A percentile compares a stretch with the other conserved stretches of the same genome.
Conservation (phyloP, 2,888 invertebrate genomes). For the Miltochrista miniata region DNA sequence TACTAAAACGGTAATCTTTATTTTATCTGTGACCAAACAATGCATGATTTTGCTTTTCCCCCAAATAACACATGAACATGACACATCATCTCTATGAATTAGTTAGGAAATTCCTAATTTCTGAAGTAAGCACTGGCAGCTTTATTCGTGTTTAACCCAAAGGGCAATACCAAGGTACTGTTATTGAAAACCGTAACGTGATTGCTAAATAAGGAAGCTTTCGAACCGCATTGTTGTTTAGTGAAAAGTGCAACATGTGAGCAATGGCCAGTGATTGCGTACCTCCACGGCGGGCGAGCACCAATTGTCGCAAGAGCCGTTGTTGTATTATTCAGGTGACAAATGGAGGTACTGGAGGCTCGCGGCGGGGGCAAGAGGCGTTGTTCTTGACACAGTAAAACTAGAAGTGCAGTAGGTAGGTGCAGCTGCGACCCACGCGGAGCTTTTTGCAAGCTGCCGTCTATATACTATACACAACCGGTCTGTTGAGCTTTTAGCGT, state of each 20-base stretch:
- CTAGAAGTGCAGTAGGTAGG: constrained; percentile 83
- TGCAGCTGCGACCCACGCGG: constrained; percentile 78
- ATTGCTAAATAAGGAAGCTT: constrained; percentile 50
- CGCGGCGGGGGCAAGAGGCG: constrained; percentile 73
- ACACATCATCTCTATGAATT: constrained; percentile 46
- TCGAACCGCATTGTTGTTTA: constrained; percentile 41
- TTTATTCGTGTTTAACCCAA: constrained; percentile 13
- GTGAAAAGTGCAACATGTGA: constrained; percentile 44
- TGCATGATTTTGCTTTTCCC: constrained; percentile 57
- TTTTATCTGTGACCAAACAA: constrained; percentile 66
- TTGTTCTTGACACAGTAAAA: constrained; percentile 84
- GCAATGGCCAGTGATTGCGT: constrained; percentile 45
- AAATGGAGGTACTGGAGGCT: constrained; percentile 40
- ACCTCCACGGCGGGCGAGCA: constrained; percentile 24
- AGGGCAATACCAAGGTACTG: constrained; percentile 20
- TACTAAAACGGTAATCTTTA: constrained; percentile 80
- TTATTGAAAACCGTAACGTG: constrained; percentile 39
- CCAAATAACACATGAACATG: too few relatives aligned
- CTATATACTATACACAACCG: constrained; percentile 52
- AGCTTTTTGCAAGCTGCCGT: constrained; percentile 72
- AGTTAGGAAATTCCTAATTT: constrained; percentile 22
- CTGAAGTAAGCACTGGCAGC: constrained; percentile 2
- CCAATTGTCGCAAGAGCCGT: constrained; percentile 53
- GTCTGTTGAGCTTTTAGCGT: constrained; percentile 44
- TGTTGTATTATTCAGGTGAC: constrained; percentile 56